Percentiles rank a stretch among this genome's conserved stretches.
Evolutionary conservation across 2,888 invertebrate species (phyloP).

Genomic region (Epirrita christyi): DNA sequence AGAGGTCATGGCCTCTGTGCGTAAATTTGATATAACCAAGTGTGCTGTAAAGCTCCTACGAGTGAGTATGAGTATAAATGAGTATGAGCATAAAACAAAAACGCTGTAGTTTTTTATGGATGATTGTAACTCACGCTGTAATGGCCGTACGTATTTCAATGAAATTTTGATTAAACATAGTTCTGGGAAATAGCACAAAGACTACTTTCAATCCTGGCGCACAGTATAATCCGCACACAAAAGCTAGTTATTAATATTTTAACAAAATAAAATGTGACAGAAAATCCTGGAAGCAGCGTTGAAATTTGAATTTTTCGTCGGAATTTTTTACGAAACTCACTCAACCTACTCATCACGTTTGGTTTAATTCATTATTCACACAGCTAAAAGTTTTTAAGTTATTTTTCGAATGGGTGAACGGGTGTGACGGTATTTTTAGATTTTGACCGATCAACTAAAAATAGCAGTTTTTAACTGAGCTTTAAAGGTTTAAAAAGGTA

Average conservation of each 20-base stretch:
- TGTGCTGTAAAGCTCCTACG: too few relatives aligned
- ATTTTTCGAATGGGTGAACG: constrained; percentile 10
- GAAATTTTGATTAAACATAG: too few relatives aligned
- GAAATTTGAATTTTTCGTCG: constrained; percentile 9
- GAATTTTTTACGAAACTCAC: constrained; percentile 15
- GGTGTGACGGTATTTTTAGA: constrained; percentile 6
- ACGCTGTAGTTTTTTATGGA: too few relatives aligned
- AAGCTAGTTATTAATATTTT: neutral
- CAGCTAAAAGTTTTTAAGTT: constrained; percentile 18
- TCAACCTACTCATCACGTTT: constrained; percentile 22
- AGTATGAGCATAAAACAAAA: too few relatives aligned
- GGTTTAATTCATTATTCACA: constrained; percentile 24
- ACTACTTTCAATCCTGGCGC: too few relatives aligned
- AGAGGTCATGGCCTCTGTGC: too few relatives aligned
- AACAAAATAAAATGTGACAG: constrained; percentile 4
- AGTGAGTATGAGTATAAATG: too few relatives aligned
- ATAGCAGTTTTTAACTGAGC: neutral
- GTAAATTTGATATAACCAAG: too few relatives aligned
- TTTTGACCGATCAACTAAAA: constrained; percentile 1
- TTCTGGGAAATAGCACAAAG: too few relatives aligned
- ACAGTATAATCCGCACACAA: neutral
- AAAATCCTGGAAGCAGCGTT: constrained; percentile 6
- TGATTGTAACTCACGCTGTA: neutral
- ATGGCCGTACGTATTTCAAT: too few relatives aligned
- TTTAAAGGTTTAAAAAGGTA: neutral